phyloP scores from a whole-genome alignment of 2,113 vertebrate genomes.

The Phycodurus eques region DNA sequence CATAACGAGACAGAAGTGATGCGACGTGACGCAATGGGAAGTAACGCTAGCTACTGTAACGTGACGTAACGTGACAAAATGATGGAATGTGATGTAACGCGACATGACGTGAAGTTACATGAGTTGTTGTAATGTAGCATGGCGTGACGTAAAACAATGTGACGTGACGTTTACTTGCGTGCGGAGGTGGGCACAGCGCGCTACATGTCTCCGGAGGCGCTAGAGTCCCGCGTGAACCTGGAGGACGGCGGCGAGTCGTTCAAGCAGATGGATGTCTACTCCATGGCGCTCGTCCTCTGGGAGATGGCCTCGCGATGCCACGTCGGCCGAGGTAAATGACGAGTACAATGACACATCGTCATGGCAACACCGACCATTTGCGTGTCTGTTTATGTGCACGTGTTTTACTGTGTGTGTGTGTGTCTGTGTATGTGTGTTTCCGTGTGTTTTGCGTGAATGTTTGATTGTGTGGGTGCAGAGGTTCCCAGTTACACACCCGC shows the following conservation, averaged over 20 bases:
- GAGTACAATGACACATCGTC: too few species aligned
- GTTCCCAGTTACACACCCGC: slow-evolving; percentile 83
- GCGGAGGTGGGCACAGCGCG: slow-evolving; percentile 85
- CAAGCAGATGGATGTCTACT: slow-evolving; percentile 93
- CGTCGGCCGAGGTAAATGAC: slow-evolving; percentile 76
- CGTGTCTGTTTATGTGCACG: background rate
- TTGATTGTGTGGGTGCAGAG: slow-evolving; percentile 63
- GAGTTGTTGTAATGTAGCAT: too few species aligned
- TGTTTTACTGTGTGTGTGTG: too few species aligned
- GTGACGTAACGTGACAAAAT: too few species aligned
- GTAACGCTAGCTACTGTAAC: too few species aligned
- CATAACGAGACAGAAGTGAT: too few species aligned
- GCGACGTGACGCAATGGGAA: too few species aligned
- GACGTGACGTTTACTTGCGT: background rate
- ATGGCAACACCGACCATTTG: background rate
- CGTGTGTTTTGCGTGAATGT: background rate
- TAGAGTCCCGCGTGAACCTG: slow-evolving; percentile 90
- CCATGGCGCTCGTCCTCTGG: slow-evolving; percentile 87
- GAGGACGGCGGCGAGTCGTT: slow-evolving; percentile 90
- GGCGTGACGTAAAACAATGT: too few species aligned
- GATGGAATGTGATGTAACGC: too few species aligned
- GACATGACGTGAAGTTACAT: too few species aligned
- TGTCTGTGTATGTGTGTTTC: background rate
- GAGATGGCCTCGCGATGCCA: slow-evolving; percentile 87
- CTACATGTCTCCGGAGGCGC: slow-evolving; percentile 90